Percentiles rank a stretch among this genome's conserved stretches.
Evolutionary conservation across 2,888 invertebrate genomes (phyloP).

Genomic region (Rhagophthalmus giganteus): DNA sequence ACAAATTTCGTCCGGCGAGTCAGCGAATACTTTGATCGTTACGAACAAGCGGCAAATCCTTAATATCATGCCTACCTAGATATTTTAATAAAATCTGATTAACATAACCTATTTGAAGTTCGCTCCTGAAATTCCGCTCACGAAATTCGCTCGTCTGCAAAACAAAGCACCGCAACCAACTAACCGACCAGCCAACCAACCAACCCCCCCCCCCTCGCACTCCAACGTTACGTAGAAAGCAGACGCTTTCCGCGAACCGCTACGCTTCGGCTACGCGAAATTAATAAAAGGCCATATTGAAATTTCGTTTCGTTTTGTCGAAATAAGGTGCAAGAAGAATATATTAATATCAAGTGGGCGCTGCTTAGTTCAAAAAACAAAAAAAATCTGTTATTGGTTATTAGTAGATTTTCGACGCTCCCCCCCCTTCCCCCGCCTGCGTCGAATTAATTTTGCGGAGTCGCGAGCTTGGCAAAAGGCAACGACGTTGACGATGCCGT

Average conservation of each 20-base stretch:
- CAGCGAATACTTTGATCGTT: background rate
- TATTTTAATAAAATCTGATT: background rate
- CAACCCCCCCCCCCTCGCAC: no score
- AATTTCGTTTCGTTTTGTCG: conserved; percentile 17
- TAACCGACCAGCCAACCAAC: no score
- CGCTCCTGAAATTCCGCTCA: background rate
- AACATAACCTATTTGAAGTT: background rate
- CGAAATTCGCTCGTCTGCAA: no score
- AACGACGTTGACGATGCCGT: no score
- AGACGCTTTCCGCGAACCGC: background rate
- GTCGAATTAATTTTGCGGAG: no score
- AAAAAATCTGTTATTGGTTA: background rate
- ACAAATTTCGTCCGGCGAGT: background rate
- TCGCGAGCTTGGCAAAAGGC: no score
- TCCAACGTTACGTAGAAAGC: no score
- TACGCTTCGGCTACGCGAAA: background rate
- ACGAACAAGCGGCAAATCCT: background rate
- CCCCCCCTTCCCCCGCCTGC: no score
- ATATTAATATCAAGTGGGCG: background rate
- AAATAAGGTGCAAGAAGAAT: conserved; percentile 18
- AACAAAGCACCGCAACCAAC: no score
- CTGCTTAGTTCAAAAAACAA: background rate
- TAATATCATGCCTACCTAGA: background rate
- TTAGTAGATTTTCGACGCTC: background rate
- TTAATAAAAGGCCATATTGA: conserved; percentile 15